phyloP scores from a whole-genome alignment of 2,797 vertebrate genomes.

The Potorous gilbertii region DNA sequence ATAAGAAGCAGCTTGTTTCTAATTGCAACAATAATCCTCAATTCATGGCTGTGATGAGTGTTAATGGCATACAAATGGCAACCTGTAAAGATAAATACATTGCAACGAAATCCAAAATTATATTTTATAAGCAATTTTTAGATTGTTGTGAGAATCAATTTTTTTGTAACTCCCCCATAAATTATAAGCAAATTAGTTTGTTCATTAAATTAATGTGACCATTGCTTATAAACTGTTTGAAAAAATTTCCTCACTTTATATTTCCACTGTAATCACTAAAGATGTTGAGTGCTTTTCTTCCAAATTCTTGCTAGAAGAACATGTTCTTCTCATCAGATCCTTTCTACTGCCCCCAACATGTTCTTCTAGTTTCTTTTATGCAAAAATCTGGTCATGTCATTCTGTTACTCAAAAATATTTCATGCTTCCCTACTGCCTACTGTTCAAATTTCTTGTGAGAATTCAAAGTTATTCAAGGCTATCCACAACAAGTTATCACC shows the following conservation, averaged over 20 bases:
- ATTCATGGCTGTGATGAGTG: constrained; percentile 94
- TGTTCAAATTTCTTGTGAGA: background rate
- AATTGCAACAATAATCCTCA: constrained; percentile 95
- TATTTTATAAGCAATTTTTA: background rate
- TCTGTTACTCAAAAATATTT: background rate
- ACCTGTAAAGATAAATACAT: constrained; percentile 85
- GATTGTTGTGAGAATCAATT: background rate
- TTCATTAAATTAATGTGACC: background rate
- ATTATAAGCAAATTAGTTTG: background rate
- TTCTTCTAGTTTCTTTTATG: background rate
- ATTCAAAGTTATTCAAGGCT: background rate
- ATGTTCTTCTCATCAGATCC: background rate
- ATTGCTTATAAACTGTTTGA: background rate
- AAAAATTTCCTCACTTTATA: background rate
- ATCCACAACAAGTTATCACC: background rate
- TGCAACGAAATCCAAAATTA: background rate
- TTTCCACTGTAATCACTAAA: background rate
- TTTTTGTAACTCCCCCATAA: background rate
- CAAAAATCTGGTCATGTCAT: background rate
- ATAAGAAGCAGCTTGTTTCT: constrained; percentile 98
- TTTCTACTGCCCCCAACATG: background rate
- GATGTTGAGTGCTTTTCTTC: background rate
- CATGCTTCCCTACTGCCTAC: background rate
- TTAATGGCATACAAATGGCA: constrained; percentile 98
- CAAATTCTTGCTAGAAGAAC: background rate